Conservation (phyloP, 2,797 vertebrate species). For the Rousettus madagascariensis region DNA sequence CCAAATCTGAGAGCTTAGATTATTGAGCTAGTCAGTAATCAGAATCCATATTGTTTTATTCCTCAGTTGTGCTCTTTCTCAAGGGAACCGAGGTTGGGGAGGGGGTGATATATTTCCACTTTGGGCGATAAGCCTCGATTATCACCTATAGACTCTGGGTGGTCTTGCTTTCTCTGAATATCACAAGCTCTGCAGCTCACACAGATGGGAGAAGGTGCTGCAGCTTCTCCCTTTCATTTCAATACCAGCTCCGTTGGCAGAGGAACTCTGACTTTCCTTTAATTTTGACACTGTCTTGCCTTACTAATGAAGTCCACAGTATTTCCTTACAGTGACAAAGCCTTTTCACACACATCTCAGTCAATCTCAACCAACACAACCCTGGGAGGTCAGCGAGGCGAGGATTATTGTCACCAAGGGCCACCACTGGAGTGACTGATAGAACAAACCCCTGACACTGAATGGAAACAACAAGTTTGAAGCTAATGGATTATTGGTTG, state of each 20-base stretch:
- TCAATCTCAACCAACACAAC: neutral
- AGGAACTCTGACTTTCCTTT: neutral
- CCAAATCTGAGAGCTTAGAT: neutral
- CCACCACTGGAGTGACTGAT: neutral
- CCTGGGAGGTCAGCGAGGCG: neutral
- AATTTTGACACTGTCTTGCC: neutral
- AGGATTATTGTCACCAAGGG: neutral
- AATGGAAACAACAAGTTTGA: conserved; percentile 4
- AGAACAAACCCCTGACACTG: neutral
- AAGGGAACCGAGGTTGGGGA: neutral
- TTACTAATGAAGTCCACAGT: neutral
- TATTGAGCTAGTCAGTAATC: neutral
- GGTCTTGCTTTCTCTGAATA: neutral
- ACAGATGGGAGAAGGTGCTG: neutral
- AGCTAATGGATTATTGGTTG: neutral
- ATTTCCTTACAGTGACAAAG: neutral
- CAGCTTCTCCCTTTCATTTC: neutral
- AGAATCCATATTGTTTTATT: neutral
- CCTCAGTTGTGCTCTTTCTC: neutral
- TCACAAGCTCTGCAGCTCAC: neutral
- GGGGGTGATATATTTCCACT: neutral
- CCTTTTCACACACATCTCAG: neutral
- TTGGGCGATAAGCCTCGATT: neutral
- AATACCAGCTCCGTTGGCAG: neutral
- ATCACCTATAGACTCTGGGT: neutral